Evolutionary conservation across 2,888 invertebrate species (phyloP), one percentile per base, ranked within the genome.

Genomic region (Drosophila fungiperda): DNA sequence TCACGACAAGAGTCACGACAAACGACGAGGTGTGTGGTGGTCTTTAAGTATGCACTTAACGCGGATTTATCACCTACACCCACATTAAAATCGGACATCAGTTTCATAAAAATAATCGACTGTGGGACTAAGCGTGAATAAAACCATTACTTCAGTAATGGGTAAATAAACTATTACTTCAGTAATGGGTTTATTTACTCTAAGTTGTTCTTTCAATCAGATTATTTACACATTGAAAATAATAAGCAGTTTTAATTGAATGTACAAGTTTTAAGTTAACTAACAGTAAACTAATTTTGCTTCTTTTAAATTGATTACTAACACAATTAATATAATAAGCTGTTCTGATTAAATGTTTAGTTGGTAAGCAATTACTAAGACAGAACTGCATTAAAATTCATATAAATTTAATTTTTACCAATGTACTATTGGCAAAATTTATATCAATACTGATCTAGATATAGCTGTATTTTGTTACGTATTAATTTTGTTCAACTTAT

Each of bases 31-130:
- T 52, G 73, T 68, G 74, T 45, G 45, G 45, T 45, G 45, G 23
- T 82, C 84, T 79, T 89, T 91, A 91, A 91, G 80, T 82, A 83
- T 36, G 40, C 89, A 90, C 89, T 91, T 91, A 91, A 91, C 82
- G 73, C 82, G 83, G 90, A 91, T 90, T 91, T 91, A 91, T 91
- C 83, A 88, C 89, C 85, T 80, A 69, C 90, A 80, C 89, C 91
- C 82, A 91, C 80, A 70, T 62, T 7, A 70, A 33, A 64, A 62
- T 36, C 61, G 58, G 5, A 15, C 42, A 57, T 64, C 33, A 53
- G 26, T 35, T 49, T 40, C 73, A 69, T 76, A 73, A 81, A 82
- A 74, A 73, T 76, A 78, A 57, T 52, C 23, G 38, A 42, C 55
- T 49, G 49, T 54, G 64, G 49, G 49, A 12, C 20, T 49, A 26